A percentile compares a stretch with the other conserved stretches of the same genome.
phyloP scores from a whole-genome alignment of 2,113 vertebrate genomes.

The Grammomys surdaster region DNA sequence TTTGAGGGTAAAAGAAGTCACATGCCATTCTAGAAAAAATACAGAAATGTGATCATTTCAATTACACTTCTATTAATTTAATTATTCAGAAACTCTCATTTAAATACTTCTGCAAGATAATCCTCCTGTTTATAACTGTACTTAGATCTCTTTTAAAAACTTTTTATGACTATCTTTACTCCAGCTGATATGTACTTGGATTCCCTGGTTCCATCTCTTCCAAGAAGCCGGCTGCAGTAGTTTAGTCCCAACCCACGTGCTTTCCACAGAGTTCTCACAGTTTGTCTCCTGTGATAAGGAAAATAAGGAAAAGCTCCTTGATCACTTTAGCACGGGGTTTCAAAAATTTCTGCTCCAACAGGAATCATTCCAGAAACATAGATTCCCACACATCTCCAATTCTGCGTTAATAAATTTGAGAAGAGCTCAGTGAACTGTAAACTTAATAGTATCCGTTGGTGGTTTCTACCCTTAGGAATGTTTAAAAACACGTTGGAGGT shows the following conservation, averaged over 20 bases:
- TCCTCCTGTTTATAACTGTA: background rate
- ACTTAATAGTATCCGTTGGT: background rate
- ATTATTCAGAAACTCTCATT: background rate
- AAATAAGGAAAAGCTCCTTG: background rate
- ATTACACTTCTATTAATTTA: background rate
- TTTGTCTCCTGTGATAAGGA: background rate
- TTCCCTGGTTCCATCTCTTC: background rate
- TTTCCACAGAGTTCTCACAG: background rate
- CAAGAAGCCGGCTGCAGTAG: background rate
- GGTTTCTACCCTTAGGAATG: background rate
- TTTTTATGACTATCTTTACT: background rate
- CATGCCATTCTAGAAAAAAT: background rate
- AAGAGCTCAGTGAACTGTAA: background rate
- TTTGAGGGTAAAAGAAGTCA: constrained; percentile 2
- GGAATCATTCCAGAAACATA: background rate
- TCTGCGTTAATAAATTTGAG: background rate
- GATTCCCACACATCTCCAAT: background rate
- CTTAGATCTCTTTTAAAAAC: background rate
- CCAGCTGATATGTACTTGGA: background rate
- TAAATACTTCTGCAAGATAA: background rate
- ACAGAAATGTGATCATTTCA: background rate
- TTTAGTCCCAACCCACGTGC: background rate
- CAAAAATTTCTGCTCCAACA: background rate
- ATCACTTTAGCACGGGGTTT: background rate
- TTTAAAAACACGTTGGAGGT: background rate